These are phyloP conservation scores for Microplitis mediator DNA, from an alignment of 1,140 invertebrate genomes.

Conservation along the genomic window DNA sequence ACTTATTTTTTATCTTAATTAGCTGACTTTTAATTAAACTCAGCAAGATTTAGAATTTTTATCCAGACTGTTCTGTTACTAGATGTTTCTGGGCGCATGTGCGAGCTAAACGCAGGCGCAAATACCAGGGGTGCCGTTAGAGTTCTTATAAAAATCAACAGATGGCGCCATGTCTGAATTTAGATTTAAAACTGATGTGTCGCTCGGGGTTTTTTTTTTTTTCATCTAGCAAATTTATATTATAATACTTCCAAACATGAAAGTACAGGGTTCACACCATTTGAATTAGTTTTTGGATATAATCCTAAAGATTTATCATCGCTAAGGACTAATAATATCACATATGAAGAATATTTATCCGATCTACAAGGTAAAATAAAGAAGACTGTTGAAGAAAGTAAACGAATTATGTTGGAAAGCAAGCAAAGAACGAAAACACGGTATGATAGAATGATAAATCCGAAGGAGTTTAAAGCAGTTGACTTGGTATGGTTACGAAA, in stretches of 20 bases:
- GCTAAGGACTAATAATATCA: neutral
- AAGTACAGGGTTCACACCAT: neutral
- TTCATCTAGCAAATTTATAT: neutral
- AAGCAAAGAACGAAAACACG: conserved; percentile 16
- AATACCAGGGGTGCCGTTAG: no score
- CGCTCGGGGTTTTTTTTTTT: no score
- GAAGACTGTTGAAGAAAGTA: neutral
- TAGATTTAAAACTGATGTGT: no score
- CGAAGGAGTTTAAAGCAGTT: conserved; percentile 7
- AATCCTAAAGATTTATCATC: neutral
- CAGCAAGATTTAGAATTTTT: no score
- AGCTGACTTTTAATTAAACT: no score
- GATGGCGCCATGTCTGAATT: no score
- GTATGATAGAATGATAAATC: conserved; percentile 19
- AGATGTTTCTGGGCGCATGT: no score
- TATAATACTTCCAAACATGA: conserved; percentile 22
- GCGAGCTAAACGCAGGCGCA: no score
- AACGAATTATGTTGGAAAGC: neutral
- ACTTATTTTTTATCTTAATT: no score
- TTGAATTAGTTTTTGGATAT: conserved; percentile 8
- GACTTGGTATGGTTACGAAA: conserved; percentile 18
- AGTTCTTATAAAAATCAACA: no score
- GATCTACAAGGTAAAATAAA: neutral
- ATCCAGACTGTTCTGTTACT: no score
- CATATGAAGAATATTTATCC: conserved; percentile 18